Evolutionary conservation across 2,888 invertebrate species (phyloP).

Genomic region (Drepana falcataria): DNA sequence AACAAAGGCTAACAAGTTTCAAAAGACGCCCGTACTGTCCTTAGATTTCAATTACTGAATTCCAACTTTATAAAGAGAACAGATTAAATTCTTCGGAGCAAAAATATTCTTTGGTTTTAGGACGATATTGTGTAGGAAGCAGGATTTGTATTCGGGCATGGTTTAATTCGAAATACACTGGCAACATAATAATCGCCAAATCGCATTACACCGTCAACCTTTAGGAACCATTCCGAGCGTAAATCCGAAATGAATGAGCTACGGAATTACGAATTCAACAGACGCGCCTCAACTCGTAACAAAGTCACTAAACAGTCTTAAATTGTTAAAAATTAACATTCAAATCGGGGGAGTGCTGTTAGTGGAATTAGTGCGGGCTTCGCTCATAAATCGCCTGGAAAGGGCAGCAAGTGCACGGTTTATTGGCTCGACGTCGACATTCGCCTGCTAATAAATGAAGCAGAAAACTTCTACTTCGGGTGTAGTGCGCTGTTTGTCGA

Average conservation of each 20-base stretch:
- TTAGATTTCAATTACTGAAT: slow-evolving; percentile 1
- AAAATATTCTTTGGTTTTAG: background rate
- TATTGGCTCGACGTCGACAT: slow-evolving; percentile 69
- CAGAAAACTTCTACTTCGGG: slow-evolving; percentile 69
- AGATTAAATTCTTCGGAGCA: background rate
- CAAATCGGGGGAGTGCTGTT: slow-evolving; percentile 71
- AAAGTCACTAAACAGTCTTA: slow-evolving; percentile 65
- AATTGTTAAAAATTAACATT: slow-evolving; percentile 78
- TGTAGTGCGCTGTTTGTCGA: slow-evolving; percentile 59
- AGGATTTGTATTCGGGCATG: slow-evolving; percentile 10
- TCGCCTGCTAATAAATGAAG: slow-evolving; percentile 74
- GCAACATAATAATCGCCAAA: slow-evolving; percentile 41
- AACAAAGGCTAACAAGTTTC: background rate
- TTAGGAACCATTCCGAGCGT: slow-evolving; percentile 36
- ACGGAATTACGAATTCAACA: slow-evolving; percentile 45
- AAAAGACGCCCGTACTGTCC: background rate
- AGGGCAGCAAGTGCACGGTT: slow-evolving; percentile 61
- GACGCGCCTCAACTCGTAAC: slow-evolving; percentile 53
- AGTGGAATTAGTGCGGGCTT: slow-evolving; percentile 73
- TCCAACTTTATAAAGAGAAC: background rate
- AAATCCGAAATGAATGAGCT: slow-evolving; percentile 48
- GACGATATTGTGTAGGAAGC: background rate
- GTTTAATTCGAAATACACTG: slow-evolving; percentile 32
- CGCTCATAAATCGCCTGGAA: slow-evolving; percentile 71
- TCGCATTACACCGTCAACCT: slow-evolving; percentile 39